Evolutionary conservation across 1,140 invertebrate genomes (phyloP), one percentile per base, ranked within the genome.

Genomic region (Philotrypesis tridentata): DNA sequence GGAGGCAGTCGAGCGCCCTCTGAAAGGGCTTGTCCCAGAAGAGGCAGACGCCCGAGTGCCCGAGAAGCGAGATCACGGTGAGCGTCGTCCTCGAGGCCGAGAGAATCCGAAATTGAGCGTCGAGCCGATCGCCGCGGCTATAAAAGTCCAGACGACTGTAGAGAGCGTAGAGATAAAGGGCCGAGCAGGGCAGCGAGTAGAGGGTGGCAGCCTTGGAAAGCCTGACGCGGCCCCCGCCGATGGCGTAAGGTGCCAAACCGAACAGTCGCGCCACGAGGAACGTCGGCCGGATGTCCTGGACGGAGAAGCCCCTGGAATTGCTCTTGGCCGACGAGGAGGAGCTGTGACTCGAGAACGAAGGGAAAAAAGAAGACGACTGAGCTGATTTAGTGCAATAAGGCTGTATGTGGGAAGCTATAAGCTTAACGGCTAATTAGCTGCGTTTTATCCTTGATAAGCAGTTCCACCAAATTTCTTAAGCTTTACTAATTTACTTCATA

Each of bases 211-310:
- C n/a, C 4, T 55, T 73, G 11, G 71, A 73, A 5, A 73, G 5
- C 1, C 6, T 14, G 23, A 73, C 14, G 25, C 71, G 27, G 8
- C 7, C 9, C 7, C 2, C 12, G 43, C 4, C 27, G 4, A 73
- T 73, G 5, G 37, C 21, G 17, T 73, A 73, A 17, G 71, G 71
- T 2, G 71, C 71, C 40, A 73, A 55, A 29, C 71, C 71, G 25
- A 73, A 73, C 12, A 40, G 23, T 27, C 71, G 71, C 12, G 71
- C 71, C 27, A 73, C 27, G 2, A 73, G 9, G 40, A 73, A 17
- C 2, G 37, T 55, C 2, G 71, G 37, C 14, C 40, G 21, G 1
- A 73, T 11, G 71, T 73, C 71, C 14, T 25, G 8, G 25, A 73
- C 23, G 17, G 17, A 71, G 14, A 33, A 68, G 11, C 11, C 9